These are phyloP conservation scores for Thecocarcelia acutangulata DNA, from an alignment of 2,888 invertebrate genomes.

Conservation along the genomic window DNA sequence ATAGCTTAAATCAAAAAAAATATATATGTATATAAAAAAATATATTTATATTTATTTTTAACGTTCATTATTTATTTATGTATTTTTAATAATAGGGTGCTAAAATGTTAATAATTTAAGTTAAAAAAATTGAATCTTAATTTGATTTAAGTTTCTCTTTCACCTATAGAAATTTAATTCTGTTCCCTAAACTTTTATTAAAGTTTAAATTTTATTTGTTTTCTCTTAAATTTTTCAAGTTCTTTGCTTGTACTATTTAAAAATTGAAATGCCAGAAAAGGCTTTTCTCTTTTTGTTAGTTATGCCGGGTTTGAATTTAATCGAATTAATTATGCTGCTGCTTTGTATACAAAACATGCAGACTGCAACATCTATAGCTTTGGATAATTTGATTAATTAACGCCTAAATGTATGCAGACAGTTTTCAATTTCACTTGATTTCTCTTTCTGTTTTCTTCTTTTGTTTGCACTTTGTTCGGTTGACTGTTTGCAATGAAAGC, in stretches of 20 bases:
- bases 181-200: no score
- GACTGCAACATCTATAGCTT: slow-evolving; percentile 40
- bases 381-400: slow-evolving; percentile 69
- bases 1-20: no score
- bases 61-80: no score
- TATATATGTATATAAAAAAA: no score
- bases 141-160: no score
- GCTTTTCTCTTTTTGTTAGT: slow-evolving; percentile 20
- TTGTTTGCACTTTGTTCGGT: background rate
- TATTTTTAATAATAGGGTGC: no score
- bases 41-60: no score
- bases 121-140: no score
- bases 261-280: slow-evolving; percentile 23
- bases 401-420: slow-evolving; percentile 69
- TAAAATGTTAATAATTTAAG: no score
- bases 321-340: slow-evolving; percentile 66
- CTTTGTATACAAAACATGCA: slow-evolving; percentile 45
- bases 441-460: slow-evolving; percentile 11
- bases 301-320: slow-evolving; percentile 51
- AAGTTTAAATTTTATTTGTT: no score
- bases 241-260: slow-evolving; percentile 1
- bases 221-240: slow-evolving; percentile 10
- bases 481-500: background rate
- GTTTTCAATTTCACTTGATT: slow-evolving; percentile 60
- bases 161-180: no score